phyloP scores from a whole-genome alignment of 37 sponge, comb jelly and placozoan species.

The Mnemiopsis leidyi region DNA sequence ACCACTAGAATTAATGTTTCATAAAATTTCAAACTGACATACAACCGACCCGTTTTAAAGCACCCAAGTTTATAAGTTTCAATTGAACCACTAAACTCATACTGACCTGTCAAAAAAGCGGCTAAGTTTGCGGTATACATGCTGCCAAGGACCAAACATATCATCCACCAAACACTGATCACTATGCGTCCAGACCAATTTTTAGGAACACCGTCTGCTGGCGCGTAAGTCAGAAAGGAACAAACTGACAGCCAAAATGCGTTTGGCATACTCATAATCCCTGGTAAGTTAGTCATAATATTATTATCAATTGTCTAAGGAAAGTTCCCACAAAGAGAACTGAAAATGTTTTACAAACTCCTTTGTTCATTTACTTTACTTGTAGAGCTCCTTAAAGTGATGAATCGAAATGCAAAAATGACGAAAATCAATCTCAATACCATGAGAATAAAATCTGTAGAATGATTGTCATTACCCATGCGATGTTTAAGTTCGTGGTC shows the following conservation, averaged over 20 bases:
- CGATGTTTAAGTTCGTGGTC: constrained; percentile 1
- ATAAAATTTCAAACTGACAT: too few relatives aligned
- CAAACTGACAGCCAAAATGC: neutral
- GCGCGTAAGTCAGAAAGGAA: neutral
- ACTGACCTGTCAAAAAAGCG: neutral
- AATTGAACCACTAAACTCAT: neutral
- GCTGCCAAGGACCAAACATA: neutral
- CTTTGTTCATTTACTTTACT: too few relatives aligned
- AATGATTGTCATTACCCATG: neutral
- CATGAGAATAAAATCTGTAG: neutral
- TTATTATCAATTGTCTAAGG: too few relatives aligned
- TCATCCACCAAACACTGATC: constrained; percentile 4
- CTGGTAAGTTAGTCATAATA: too few relatives aligned
- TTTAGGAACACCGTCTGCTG: neutral
- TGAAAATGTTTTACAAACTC: too few relatives aligned
- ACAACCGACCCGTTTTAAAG: too few relatives aligned
- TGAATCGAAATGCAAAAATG: too few relatives aligned
- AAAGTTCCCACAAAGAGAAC: too few relatives aligned
- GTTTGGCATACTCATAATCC: neutral
- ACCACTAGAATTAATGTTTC: too few relatives aligned
- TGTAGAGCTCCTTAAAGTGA: too few relatives aligned
- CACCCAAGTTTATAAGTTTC: too few relatives aligned
- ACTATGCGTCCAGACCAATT: neutral
- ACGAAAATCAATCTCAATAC: too few relatives aligned
- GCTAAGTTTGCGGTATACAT: constrained; percentile 18